A percentile compares a stretch with the other conserved stretches of the same genome.
Evolutionary conservation across 1,140 invertebrate genomes (phyloP).

Genomic region (Tetraneura akinire): DNA sequence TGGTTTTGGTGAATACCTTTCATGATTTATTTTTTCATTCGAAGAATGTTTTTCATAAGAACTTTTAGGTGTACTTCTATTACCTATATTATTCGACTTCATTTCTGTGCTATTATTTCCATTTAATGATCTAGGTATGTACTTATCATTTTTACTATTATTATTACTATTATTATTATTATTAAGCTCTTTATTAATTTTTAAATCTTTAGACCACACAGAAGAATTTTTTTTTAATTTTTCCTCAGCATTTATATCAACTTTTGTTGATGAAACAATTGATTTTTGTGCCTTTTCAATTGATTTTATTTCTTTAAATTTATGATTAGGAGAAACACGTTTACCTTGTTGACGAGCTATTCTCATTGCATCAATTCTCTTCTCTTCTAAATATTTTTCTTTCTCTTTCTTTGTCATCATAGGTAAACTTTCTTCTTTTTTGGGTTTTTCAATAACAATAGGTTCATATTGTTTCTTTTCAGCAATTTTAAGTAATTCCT

Average conservation of each 20-base stretch:
- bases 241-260: slow-evolving; percentile 42
- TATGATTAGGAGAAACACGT: slow-evolving; percentile 37
- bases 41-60: not conserved
- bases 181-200: slow-evolving; percentile 45
- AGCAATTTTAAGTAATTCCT: slow-evolving; percentile 74
- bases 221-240: slow-evolving; percentile 54
- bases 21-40: slow-evolving; percentile 8
- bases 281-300: not conserved
- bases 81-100: not conserved
- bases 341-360: slow-evolving; percentile 31
- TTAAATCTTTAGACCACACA: slow-evolving; percentile 54
- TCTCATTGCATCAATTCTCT: slow-evolving; percentile 59
- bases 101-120: not conserved
- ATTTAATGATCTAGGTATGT: slow-evolving; percentile 12
- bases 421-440: slow-evolving; percentile 65
- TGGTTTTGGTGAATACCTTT: slow-evolving; percentile 35
- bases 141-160: slow-evolving; percentile 39
- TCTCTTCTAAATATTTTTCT: slow-evolving; percentile 68
- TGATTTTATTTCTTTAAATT: slow-evolving; percentile 32
- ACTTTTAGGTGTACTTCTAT: slow-evolving; percentile 7
- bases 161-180: slow-evolving; percentile 41
- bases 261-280: slow-evolving; percentile 13
- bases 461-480: slow-evolving; percentile 82
- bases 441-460: slow-evolving; percentile 66
- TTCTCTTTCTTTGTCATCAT: slow-evolving; percentile 80